Evolutionary conservation across 2,888 invertebrate genomes (phyloP), one percentile per base, ranked within the genome.

Genomic region (Bombylius major): DNA sequence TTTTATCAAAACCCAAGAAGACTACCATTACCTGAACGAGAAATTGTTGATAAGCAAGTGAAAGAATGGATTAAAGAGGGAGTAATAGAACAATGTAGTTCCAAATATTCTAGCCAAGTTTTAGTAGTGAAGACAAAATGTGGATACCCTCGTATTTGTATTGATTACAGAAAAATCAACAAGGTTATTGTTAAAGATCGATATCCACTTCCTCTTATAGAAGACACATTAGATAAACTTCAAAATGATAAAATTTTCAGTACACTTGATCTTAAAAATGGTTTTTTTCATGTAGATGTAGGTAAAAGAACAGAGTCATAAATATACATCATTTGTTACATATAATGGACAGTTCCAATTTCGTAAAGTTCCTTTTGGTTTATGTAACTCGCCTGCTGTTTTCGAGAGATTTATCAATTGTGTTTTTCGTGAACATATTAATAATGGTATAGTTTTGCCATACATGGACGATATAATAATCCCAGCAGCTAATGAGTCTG

Each of bases 41-140:
- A 50, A 31, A 47, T 60, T 23, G 56, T 60, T 9, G 23, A 42
- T 5, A 5, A 49, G 6, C 54, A 50, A 36, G 34, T 54, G 11
- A 47, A 39, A 4, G 39, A 56, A 33, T 56, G 56, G 59, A 8
- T 53, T 5, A 14, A 47, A n/a, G 8, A 52, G 55, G 12, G 53
- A 52, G 6, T 54, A 58, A 56, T 56, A 59, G 13, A 55, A 58
- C 39, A 36, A 51, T 36, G 59, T 59, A 59, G 36, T 58, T 1
- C 55, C 1, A 39, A 58, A 9, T 57, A 57, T 56, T 55, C 54
- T 14, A 59, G 58, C 34, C 47, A 57, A 34, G 56, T 59, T 13
- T 56, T 59, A 0, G 34, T 59, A 31, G 59, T 51, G 9, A 44
- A 56, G 9, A 56, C 58, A 56, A 59, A 54, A 56, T 50, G 56